phyloP scores from a whole-genome alignment of 2,888 invertebrate species.

The Zeuzera pyrina region DNA sequence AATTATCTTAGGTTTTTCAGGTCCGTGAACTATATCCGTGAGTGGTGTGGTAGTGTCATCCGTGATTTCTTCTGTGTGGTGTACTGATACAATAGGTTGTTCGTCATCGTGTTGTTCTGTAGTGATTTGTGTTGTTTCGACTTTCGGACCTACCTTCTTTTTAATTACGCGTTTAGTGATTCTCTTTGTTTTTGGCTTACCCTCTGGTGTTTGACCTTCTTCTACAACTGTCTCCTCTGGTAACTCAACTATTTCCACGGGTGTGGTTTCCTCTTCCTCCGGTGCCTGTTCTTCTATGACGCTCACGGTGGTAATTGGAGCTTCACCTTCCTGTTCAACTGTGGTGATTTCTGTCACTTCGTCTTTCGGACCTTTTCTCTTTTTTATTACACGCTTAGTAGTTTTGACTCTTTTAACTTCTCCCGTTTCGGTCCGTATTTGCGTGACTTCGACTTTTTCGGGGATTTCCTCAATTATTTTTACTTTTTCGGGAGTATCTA shows the following conservation, averaged over 20 bases:
- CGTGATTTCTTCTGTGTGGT: constrained; percentile 13
- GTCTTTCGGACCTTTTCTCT: constrained; percentile 45
- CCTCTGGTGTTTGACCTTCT: constrained; percentile 26
- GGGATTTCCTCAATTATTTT: constrained; percentile 23
- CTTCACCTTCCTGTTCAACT: constrained; percentile 43
- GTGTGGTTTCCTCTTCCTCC: constrained; percentile 24
- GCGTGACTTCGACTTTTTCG: constrained; percentile 14
- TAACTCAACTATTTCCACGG: constrained; percentile 23
- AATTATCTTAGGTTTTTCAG: constrained; percentile 24
- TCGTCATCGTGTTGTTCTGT: constrained; percentile 34
- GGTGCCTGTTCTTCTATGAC: constrained; percentile 35
- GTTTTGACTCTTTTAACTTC: constrained; percentile 14
- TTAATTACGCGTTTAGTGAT: constrained; percentile 31
- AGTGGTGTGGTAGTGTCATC: constrained; percentile 17
- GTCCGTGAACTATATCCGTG: constrained; percentile 4
- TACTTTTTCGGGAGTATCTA: constrained; percentile 13
- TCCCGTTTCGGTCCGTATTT: constrained; percentile 16
- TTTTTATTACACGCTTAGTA: constrained; percentile 36
- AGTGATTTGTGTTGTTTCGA: constrained; percentile 36
- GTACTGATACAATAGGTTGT: constrained; percentile 15
- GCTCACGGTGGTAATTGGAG: constrained; percentile 32
- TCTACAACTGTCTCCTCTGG: constrained; percentile 34
- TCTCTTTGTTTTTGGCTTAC: constrained; percentile 27
- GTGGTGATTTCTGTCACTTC: constrained; percentile 62
- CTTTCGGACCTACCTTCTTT: constrained; percentile 30